Evolutionary conservation across 2,888 invertebrate species (phyloP).

Genomic region (Phyto melanocephala): DNA sequence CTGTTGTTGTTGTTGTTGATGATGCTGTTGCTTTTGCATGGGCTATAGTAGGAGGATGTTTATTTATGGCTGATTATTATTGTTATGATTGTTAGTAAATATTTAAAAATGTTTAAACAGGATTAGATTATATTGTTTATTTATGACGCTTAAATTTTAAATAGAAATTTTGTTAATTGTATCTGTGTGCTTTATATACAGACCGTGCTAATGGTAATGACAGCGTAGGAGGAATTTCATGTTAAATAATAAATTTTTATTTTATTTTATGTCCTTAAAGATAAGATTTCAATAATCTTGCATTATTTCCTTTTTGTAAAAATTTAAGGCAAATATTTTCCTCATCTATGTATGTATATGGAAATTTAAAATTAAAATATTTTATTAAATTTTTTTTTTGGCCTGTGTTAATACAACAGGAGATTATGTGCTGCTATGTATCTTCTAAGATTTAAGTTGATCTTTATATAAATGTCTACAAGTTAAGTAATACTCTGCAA

Average conservation of each 20-base stretch:
- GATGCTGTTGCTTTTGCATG: slow-evolving; percentile 43
- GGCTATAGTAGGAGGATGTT: slow-evolving; percentile 56
- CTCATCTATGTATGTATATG: too few species aligned
- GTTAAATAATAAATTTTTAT: background rate
- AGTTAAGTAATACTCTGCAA: too few species aligned
- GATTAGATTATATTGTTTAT: slow-evolving; percentile 27
- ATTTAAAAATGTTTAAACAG: slow-evolving; percentile 12
- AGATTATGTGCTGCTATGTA: too few species aligned
- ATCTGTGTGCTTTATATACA: background rate
- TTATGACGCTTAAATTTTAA: slow-evolving; percentile 4
- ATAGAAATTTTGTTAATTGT: background rate
- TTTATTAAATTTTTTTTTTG: too few species aligned
- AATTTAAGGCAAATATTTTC: too few species aligned
- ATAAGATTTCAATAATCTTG: background rate
- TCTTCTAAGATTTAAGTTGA: too few species aligned
- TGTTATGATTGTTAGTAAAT: slow-evolving; percentile 65
- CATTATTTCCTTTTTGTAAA: background rate
- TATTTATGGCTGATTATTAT: slow-evolving; percentile 50
- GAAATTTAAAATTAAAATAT: too few species aligned
- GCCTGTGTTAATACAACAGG: too few species aligned
- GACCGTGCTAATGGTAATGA: background rate
- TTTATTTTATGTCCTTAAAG: background rate
- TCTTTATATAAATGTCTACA: too few species aligned
- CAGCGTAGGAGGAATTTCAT: slow-evolving; percentile 23
- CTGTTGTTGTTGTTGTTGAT: slow-evolving; percentile 36